Base-by-base conservation (phyloP, 2,888 invertebrate genomes). In the Diaperis boleti region DNA sequence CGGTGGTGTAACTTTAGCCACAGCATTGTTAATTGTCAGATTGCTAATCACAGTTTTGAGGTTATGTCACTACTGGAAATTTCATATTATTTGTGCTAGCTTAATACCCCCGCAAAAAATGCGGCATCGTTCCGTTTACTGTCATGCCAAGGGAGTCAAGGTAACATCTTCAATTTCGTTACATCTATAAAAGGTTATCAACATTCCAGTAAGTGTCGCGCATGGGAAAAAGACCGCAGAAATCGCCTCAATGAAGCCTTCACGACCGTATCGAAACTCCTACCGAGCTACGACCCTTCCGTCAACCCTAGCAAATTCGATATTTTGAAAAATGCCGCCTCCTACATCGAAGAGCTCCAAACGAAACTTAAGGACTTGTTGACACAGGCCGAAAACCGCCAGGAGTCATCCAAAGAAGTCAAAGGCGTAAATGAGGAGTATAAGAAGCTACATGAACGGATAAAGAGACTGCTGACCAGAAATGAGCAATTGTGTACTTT, bases 221-320 rank as follows among this genome's bases (percentile, higher is more conserved):
- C 87, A 82, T 90, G 89, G 90, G 90, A 90, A 81, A 85, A 88
- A 73, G 86, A 87, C 74, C 83, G 90, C 74, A 83, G 90, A 72
- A 85, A 86, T 71, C 87, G 89, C 77, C 85, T 90, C 75, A 89
- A 89, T 72, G 78, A 81, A 8, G 82, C 82, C 37, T 86, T 86
- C 78, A 79, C 79, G 63, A 80, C 80, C 3, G 75, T 86, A 52
- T 79, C 81, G 49, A 83, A 84, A 72, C 78, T 84, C 44, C 71
- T 86, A 49, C 86, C 86, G 13, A 81, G 82, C 18, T 82, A 83
- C 72, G 83, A 84, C 69, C 81, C 82, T n/a, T 78, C 82, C 4
- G 67, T 75, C 4, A 76, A 69, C 7, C 72, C 81, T 64, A 80
- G 79, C 39, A 82, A 83, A 75, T 75, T 81, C 31, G 82, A 82